Percentiles rank a stretch among this genome's conserved stretches.
Evolutionary conservation across 2,888 invertebrate species (phyloP).

Genomic region (Hetaerina titia): DNA sequence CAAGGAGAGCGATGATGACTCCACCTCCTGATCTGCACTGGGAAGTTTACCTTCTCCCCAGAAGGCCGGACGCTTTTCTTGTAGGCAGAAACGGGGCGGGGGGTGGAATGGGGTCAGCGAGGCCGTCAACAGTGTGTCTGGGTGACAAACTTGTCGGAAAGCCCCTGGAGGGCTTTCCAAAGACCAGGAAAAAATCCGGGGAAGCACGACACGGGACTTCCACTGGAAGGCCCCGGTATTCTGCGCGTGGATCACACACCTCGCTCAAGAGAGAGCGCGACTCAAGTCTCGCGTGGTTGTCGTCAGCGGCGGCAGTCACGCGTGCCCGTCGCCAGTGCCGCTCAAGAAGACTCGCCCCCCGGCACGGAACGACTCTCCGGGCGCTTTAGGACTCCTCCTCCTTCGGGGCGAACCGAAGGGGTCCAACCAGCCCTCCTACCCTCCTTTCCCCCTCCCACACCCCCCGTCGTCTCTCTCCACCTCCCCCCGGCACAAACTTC

Average conservation of each 20-base stretch:
- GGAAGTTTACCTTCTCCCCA: not conserved
- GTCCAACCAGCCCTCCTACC: not conserved
- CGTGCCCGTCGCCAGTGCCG: not conserved
- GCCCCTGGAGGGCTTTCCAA: too few species aligned
- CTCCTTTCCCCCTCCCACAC: not conserved
- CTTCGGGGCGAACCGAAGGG: constrained; percentile 30
- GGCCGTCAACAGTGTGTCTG: too few species aligned
- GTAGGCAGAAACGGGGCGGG: not conserved
- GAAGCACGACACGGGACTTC: too few species aligned
- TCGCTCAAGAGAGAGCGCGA: not conserved
- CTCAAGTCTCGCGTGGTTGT: not conserved
- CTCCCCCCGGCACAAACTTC: not conserved
- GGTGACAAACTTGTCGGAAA: too few species aligned
- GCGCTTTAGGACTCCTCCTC: constrained; percentile 13
- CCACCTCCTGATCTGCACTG: not conserved
- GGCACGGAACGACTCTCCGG: constrained; percentile 13
- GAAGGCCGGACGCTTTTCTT: not conserved
- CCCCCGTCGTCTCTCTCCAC: not conserved
- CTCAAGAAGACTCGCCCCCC: not conserved
- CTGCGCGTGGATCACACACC: not conserved
- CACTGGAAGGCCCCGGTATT: too few species aligned
- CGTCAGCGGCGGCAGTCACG: not conserved
- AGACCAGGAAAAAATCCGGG: too few species aligned
- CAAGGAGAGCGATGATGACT: not conserved
- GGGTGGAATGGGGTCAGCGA: not conserved